A percentile compares a stretch with the other conserved stretches of the same genome.
These are phyloP conservation scores for Oreocharis arfaki DNA, from an alignment of 2,113 vertebrate species.

Conservation along the genomic window DNA sequence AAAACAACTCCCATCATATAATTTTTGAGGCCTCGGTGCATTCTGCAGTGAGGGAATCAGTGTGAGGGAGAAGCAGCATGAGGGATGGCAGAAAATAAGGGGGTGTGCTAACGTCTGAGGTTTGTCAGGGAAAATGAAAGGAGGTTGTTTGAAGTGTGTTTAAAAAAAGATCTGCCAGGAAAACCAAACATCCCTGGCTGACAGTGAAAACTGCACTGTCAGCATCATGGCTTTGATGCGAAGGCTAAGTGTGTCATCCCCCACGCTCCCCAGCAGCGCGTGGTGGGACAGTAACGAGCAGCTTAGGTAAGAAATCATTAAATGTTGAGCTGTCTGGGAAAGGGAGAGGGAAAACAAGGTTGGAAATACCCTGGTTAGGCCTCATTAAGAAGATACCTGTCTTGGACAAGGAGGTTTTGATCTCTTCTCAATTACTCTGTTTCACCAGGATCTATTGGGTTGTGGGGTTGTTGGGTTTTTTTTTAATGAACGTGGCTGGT, in stretches of 20 bases:
- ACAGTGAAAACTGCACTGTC: conserved; percentile 33
- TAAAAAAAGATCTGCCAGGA: neutral
- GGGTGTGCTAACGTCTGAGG: neutral
- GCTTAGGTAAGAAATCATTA: neutral
- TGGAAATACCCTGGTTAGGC: neutral
- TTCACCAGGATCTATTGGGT: neutral
- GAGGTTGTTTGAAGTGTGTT: neutral
- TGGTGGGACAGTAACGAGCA: neutral
- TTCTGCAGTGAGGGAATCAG: neutral
- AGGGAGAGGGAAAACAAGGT: neutral
- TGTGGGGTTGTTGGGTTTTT: neutral
- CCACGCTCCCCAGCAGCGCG: rapidly evolving
- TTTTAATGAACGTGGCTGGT: neutral
- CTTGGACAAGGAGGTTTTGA: neutral
- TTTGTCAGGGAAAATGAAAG: neutral
- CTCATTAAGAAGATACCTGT: neutral
- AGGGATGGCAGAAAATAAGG: neutral
- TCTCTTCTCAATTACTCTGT: neutral
- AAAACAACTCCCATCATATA: neutral
- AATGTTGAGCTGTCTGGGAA: neutral
- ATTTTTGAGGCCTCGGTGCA: neutral
- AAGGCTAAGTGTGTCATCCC: conserved; percentile 5
- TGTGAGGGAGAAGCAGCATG: neutral
- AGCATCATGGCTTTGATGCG: conserved; percentile 27
- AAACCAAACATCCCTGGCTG: neutral